A percentile compares a stretch with the other conserved stretches of the same genome.
Evolutionary conservation across 2,113 vertebrate species (phyloP).

Genomic region (Lepidothrix coronata): DNA sequence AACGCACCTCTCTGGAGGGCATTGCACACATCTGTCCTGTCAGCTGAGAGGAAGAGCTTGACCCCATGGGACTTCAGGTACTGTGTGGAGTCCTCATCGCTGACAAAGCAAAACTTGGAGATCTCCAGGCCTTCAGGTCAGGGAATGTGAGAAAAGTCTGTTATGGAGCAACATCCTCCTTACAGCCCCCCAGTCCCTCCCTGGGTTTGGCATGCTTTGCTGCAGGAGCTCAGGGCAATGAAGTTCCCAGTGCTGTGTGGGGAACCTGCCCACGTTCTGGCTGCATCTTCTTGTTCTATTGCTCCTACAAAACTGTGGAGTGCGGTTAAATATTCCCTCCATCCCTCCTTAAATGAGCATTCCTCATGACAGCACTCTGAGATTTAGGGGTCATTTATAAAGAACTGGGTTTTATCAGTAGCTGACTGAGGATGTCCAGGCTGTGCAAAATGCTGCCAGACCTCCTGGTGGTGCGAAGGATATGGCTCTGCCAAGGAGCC

Average conservation of each 20-base stretch:
- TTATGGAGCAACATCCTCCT: neutral
- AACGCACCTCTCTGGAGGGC: slow-evolving; percentile 64
- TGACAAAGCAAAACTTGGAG: slow-evolving; percentile 80
- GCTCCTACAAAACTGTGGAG: neutral
- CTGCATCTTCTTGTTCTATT: neutral
- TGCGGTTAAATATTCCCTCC: neutral
- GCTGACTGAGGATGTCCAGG: neutral
- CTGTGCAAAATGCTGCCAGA: neutral
- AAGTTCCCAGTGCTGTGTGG: neutral
- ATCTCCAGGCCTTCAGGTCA: slow-evolving; percentile 76
- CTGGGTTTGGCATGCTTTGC: fast-evolving
- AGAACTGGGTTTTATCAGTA: neutral
- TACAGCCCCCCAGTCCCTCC: neutral
- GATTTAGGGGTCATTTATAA: neutral
- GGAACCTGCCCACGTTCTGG: neutral
- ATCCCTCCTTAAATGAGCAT: neutral
- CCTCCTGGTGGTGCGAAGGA: neutral
- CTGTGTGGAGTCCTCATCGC: slow-evolving; percentile 68
- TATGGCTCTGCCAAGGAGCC: neutral
- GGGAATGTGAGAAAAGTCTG: neutral
- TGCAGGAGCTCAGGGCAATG: neutral
- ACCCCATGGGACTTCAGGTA: slow-evolving; percentile 73
- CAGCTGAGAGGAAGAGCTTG: slow-evolving; percentile 80
- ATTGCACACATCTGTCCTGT: slow-evolving; percentile 68
- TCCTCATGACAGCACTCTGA: neutral